Evolutionary conservation across 1,140 invertebrate genomes (phyloP).

Genomic region (Caerostris darwini): DNA sequence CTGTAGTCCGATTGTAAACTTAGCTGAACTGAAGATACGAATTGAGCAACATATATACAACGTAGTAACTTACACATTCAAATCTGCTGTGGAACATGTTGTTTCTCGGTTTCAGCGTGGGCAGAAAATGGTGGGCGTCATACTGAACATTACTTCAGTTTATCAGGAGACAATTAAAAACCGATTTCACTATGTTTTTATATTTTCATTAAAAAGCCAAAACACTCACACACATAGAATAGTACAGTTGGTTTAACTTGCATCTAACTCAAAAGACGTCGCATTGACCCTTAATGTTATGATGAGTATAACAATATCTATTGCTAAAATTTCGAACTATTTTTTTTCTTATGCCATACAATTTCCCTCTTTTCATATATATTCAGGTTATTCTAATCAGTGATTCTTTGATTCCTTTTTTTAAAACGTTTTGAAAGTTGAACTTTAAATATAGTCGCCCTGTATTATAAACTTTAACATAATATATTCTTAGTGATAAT

Average conservation of each 20-base stretch:
- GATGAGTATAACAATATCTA: background rate
- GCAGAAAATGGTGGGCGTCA: background rate
- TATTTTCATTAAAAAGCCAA: background rate
- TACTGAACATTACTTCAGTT: background rate
- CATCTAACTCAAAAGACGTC: background rate
- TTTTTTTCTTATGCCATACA: no score
- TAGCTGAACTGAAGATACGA: background rate
- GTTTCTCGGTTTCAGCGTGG: background rate
- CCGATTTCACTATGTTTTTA: background rate
- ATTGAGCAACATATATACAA: background rate
- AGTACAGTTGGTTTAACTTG: background rate
- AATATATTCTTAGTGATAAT: no score
- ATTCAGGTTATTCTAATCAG: no score
- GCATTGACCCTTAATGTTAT: background rate
- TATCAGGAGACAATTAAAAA: background rate
- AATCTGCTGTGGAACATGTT: constrained; percentile 1
- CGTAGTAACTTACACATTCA: background rate
- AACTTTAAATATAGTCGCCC: no score
- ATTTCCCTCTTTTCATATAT: no score
- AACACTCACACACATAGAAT: background rate
- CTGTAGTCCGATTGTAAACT: no score
- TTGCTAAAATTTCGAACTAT: background rate
- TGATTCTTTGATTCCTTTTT: no score
- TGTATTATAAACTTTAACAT: no score
- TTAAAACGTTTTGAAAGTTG: no score